Base-by-base conservation (phyloP, 2,113 vertebrate species). In the Girardinichthys multiradiatus region DNA sequence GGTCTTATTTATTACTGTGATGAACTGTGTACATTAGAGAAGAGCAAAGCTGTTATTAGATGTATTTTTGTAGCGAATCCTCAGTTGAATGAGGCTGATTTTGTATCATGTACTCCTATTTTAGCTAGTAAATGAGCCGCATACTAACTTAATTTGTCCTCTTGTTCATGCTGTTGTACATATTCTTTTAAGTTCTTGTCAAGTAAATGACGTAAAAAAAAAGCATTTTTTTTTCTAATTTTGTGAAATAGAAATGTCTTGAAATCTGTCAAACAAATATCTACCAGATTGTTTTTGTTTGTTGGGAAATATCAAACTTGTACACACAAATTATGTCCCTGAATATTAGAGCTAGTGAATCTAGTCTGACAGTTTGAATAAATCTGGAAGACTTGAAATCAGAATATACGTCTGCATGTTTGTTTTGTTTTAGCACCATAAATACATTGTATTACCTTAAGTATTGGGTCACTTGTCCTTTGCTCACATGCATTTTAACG, bases 11-110 rank as follows among this genome's bases (percentile, higher is more conserved):
- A 76, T 82, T 60, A 82, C 68, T 84, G 82, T 85, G 79, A 85
- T 80, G 58, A 84, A 72, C 51, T 2, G 80, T 87, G 72, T 87
- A 80, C 31, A 88, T 79, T 82, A 89, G 80, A 82, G 51, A 30
- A 57, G 7, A 9, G 12, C 77, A 15, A 80, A 31, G 48, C 76
- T 83, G 83, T 85, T 80, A 77, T 77, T 89, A 81, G 80, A 90
- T 86, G 91, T 92, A 91, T 92, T 92, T 92, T 92, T 92, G 82
- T 90, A 92, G 88, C 68, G n/a, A 76, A 67, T 31, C 88, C 89
- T 89, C 85, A 87, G 81, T 86, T 90, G 80, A 88, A 86, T 85
- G 87, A 85, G 88, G 85, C 68, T 48, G 78, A 71, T 89, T 89
- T 91, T 91, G 68, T 90, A 89, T 77, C 65, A 80, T 85, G 83